Evolutionary conservation across 2,113 vertebrate genomes (phyloP), one percentile per base, ranked within the genome.

Genomic region (Hyaena hyaena): DNA sequence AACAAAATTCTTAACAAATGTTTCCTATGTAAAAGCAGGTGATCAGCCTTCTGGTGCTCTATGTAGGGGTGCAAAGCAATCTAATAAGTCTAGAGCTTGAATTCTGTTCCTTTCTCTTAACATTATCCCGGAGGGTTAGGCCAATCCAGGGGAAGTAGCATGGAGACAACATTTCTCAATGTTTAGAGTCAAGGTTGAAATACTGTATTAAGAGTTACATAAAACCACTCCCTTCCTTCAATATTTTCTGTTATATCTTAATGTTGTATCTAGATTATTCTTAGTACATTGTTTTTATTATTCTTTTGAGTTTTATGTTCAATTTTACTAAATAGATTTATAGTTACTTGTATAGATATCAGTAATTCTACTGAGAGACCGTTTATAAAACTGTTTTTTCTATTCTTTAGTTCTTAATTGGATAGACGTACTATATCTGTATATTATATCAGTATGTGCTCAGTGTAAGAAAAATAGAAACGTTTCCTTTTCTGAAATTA

Each of bases 261-360:
- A 50, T 74, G 90, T 89, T 53, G 17, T 1, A 74, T 4, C 26
- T 90, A 35, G 1, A 26, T 55, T 66, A 45, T 93, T 80, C 43
- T 82, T 77, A 82, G 33, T 15, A 53, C 17, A 43, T 63, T 73
- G 9, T 63, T 55, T 87, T 87, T 68, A 53, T 61, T 76, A 9
- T 5, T 68, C 33, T 69, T 85, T 89, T 82, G n/a, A 61, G n/a
- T 71, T 94, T 45, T 97, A 73, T n/a, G 28, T 80, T 88, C 53
- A 73, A 33, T 63, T 77, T 91, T 90, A 76, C 35, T 84, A 71
- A 88, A 79, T 7, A 68, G 31, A 93, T 69, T 94, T 74, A 45
- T 45, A 68, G 16, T 90, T 65, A 65, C 17, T 77, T 69, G 7
- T 86, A 7, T 88, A 76, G 26, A 15, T 74, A 21, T 31, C 23